Percentiles rank a stretch among this genome's conserved stretches.
Conservation (phyloP, 2,888 invertebrate genomes). For the Clanis bilineata region DNA sequence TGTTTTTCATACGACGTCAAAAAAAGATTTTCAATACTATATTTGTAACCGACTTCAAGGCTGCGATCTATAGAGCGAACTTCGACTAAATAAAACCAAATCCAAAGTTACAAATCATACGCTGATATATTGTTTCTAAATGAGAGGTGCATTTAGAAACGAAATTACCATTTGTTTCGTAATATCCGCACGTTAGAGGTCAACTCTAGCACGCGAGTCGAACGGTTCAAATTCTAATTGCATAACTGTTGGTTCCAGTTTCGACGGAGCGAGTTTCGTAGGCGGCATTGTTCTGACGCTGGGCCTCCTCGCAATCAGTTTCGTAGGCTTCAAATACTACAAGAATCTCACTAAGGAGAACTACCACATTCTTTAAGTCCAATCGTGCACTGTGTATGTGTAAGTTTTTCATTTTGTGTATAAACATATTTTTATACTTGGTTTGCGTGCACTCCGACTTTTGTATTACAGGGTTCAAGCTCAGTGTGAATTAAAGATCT, state of each 20-base stretch:
- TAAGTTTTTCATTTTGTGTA: slow-evolving; percentile 6
- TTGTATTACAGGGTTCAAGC: slow-evolving; percentile 15
- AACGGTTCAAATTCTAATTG: slow-evolving; percentile 8
- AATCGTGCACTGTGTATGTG: slow-evolving; percentile 55
- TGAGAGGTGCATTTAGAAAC: neutral
- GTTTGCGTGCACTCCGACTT: slow-evolving; percentile 11
- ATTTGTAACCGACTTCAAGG: too few relatives aligned
- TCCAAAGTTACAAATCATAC: too few relatives aligned
- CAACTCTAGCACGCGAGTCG: neutral
- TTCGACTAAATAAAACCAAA: too few relatives aligned
- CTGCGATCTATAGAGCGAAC: too few relatives aligned
- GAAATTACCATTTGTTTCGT: neutral
- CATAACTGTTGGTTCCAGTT: slow-evolving; percentile 65
- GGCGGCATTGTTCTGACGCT: slow-evolving; percentile 93
- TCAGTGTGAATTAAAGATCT: slow-evolving; percentile 2
- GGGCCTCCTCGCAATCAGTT: slow-evolving; percentile 89
- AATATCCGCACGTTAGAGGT: neutral
- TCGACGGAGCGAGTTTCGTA: slow-evolving; percentile 89
- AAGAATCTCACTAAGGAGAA: slow-evolving; percentile 92
- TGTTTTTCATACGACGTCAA: too few relatives aligned
- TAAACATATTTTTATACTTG: slow-evolving; percentile 7
- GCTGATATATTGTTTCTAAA: neutral
- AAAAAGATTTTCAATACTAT: too few relatives aligned
- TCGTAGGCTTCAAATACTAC: slow-evolving; percentile 94
- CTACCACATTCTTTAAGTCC: slow-evolving; percentile 92